Base-by-base conservation (phyloP, 1,140 invertebrate species). In the Drosophila mauritiana region DNA sequence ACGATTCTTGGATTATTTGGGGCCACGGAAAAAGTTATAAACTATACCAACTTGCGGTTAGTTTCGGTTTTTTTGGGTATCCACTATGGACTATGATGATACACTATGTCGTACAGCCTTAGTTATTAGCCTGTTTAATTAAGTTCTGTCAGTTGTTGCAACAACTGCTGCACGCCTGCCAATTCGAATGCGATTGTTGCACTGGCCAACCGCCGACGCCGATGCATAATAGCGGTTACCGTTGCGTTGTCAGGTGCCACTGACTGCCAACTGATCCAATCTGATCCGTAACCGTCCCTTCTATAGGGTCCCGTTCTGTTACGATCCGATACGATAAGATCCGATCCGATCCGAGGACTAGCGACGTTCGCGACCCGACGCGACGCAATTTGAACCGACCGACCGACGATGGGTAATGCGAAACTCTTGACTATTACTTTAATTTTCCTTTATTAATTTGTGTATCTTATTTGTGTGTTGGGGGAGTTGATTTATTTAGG, bases 1-100 rank as follows among this genome's bases (percentile, higher is more conserved):
- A 59, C 67, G 74, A 73, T 78, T 70, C 70, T 74, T 69, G 76
- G 81, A 83, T 88, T 88, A 88, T 82, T 82, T 82, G 65, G 65
- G 25, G 40, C 45, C 61, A 69, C 57, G 54, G 31, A 42, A 49
- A 51, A 62, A 58, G 17, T 39, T 46, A n/a, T n/a, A 22, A 22
- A 6, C n/a, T 46, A 5, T 10, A 45, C 22, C 17, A 37, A 10
- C 36, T 37, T 39, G 37, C 37, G 37, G 13, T 39, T 39, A 4
- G 12, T 39, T n/a, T 31, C 4, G 8, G 15, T 48, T 46, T 17
- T 1, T 40, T 17, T 15, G 15, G 5, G 1, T 6, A 5, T 52
- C 49, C 61, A 59, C 59, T 63, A 63, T 2, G 54, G 37, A 13
- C 36, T 49, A 51, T 37, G 61, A 40, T 48, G 37, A 20, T 58